Conservation (phyloP, 2,113 vertebrate species). For the Camarhynchus parvulus region DNA sequence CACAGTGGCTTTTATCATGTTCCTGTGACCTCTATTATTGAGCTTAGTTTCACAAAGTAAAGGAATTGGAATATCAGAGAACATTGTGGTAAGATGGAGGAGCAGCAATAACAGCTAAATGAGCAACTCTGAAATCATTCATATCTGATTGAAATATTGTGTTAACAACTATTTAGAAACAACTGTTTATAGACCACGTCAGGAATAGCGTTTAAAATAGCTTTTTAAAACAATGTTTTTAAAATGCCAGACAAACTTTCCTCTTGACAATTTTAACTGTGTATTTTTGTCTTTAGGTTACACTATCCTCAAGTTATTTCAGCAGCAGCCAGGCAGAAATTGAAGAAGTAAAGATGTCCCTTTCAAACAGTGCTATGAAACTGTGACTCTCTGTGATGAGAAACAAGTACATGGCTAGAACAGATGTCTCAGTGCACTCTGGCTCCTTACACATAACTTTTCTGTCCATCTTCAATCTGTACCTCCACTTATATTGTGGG, state of each 20-base stretch:
- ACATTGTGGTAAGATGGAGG: neutral
- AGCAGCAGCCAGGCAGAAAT: neutral
- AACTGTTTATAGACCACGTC: neutral
- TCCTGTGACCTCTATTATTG: neutral
- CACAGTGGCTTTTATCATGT: neutral
- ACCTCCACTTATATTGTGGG: neutral
- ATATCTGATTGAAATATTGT: neutral
- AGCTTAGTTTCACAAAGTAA: neutral
- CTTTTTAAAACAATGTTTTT: neutral
- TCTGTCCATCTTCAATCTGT: neutral
- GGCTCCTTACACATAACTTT: neutral
- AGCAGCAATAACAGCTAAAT: neutral
- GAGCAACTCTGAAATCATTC: neutral
- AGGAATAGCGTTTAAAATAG: neutral
- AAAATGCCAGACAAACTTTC: neutral
- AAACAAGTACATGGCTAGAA: neutral
- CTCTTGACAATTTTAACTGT: neutral
- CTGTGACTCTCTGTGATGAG: neutral
- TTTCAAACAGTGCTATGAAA: neutral
- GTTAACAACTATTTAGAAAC: neutral
- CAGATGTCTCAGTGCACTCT: neutral
- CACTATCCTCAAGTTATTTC: neutral
- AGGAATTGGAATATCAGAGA: neutral
- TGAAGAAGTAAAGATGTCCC: neutral
- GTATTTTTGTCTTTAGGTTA: neutral